phyloP scores from a whole-genome alignment of 2,888 invertebrate species.

The Geotrupes spiniger region DNA sequence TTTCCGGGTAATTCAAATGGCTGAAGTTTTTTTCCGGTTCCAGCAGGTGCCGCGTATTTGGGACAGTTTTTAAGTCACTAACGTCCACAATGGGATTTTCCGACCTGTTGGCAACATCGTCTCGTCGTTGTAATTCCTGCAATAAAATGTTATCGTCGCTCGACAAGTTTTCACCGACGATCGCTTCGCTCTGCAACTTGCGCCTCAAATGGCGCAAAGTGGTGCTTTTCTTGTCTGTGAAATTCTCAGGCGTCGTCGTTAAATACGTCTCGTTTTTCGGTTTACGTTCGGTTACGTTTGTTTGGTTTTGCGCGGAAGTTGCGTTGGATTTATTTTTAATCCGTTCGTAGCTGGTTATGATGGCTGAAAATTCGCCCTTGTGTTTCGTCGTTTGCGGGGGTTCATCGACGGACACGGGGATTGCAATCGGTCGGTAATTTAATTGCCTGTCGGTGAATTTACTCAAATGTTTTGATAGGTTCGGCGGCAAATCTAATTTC shows the following conservation, averaged over 20 bases:
- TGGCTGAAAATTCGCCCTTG: slow-evolving; percentile 52
- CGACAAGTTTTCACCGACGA: background rate
- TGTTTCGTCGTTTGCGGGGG: slow-evolving; percentile 45
- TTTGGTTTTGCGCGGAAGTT: slow-evolving; percentile 30
- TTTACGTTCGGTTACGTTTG: slow-evolving; percentile 36
- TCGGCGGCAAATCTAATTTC: slow-evolving; percentile 49
- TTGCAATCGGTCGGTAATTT: slow-evolving; percentile 30
- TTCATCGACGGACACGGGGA: slow-evolving; percentile 36
- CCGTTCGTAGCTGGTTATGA: slow-evolving; percentile 46
- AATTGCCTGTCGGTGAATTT: slow-evolving; percentile 62
- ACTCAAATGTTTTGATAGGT: slow-evolving; percentile 58
- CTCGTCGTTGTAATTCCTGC: slow-evolving; percentile 31
- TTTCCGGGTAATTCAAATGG: slow-evolving; percentile 54
- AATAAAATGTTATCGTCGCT: slow-evolving; percentile 25
- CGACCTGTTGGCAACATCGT: slow-evolving; percentile 8
- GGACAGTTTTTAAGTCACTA: slow-evolving; percentile 15
- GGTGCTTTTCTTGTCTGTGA: slow-evolving; percentile 15
- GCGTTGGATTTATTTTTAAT: slow-evolving; percentile 50
- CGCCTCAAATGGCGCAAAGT: slow-evolving; percentile 14
- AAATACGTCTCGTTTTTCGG: slow-evolving; percentile 21
- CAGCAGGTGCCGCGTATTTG: slow-evolving; percentile 19
- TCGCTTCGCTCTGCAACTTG: background rate
- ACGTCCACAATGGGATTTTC: slow-evolving; percentile 34
- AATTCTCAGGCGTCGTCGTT: background rate
- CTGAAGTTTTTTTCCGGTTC: slow-evolving; percentile 29